These are phyloP conservation scores for Mechanitis mazaeus DNA, from an alignment of 2,888 invertebrate genomes.

Conservation along the genomic window DNA sequence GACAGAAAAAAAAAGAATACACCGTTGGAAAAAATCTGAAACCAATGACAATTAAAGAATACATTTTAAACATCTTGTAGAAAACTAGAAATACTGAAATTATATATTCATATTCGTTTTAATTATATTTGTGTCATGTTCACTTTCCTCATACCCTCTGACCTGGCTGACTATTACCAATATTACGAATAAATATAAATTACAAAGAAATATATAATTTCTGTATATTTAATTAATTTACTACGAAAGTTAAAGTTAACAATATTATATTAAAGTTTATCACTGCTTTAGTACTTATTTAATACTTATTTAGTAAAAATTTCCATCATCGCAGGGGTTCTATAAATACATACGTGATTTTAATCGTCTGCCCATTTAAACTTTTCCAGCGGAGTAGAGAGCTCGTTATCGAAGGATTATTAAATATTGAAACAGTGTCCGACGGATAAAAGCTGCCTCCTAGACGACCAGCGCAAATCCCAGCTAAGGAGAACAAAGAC, in stretches of 20 bases:
- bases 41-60: too few relatives aligned
- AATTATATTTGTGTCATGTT: too few relatives aligned
- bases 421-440: conserved; percentile 72
- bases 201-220: background rate
- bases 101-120: too few relatives aligned
- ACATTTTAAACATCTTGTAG: too few relatives aligned
- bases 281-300: background rate
- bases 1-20: too few relatives aligned
- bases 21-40: too few relatives aligned
- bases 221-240: background rate
- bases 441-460: conserved; percentile 63
- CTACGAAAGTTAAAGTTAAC: background rate
- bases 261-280: background rate
- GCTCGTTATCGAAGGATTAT: conserved; percentile 74
- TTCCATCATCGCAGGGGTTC: conserved; percentile 17
- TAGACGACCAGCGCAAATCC: conserved; percentile 53
- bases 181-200: background rate
- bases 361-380: conserved; percentile 64
- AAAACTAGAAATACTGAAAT: too few relatives aligned
- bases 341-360: conserved; percentile 25
- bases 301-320: background rate
- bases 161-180: background rate
- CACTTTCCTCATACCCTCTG: too few relatives aligned
- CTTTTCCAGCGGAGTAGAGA: conserved; percentile 57
- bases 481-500: conserved; percentile 50